Evolutionary conservation across 1,140 invertebrate genomes (phyloP).

Genomic region (Liolophura sinensis): DNA sequence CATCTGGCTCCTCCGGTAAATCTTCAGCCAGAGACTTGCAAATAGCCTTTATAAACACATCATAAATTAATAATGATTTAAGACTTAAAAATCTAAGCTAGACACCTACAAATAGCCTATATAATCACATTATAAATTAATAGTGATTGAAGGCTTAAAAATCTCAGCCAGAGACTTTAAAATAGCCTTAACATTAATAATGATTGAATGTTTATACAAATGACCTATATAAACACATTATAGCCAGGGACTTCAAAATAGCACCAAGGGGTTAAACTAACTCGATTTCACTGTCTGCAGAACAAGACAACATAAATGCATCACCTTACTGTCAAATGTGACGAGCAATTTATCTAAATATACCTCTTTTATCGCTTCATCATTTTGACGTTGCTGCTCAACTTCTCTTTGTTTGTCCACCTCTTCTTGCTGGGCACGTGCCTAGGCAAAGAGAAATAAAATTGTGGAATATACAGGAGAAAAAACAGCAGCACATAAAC

Average conservation of each 20-base stretch:
- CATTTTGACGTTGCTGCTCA: conserved; percentile 34
- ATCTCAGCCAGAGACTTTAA: conserved; percentile 7
- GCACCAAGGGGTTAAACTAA: no score
- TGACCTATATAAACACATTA: no score
- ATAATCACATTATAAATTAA: conserved; percentile 15
- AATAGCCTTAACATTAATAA: conserved; percentile 47
- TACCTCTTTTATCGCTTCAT: conserved; percentile 46
- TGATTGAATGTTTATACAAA: conserved; percentile 3
- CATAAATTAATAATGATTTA: conserved; percentile 7
- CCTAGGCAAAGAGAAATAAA: no score
- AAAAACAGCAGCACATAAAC: no score
- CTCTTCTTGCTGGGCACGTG: conserved; percentile 20
- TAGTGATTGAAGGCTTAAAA: conserved; percentile 3
- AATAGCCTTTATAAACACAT: conserved; percentile 46
- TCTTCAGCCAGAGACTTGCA: conserved; percentile 51
- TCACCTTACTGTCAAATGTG: no score
- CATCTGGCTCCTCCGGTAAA: conserved; percentile 68
- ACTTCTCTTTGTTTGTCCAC: conserved; percentile 28
- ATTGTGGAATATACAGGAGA: no score
- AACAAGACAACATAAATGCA: no score
- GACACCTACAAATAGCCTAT: conserved; percentile 47
- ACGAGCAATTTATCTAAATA: not conserved
- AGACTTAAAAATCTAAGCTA: not conserved
- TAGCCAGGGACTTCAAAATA: conserved; percentile 8
- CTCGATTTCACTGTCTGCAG: no score